Percentiles rank a stretch among this genome's conserved stretches.
These are phyloP conservation scores for Perca schrenkii DNA, from an alignment of 2,113 vertebrate genomes.

Conservation along the genomic window DNA sequence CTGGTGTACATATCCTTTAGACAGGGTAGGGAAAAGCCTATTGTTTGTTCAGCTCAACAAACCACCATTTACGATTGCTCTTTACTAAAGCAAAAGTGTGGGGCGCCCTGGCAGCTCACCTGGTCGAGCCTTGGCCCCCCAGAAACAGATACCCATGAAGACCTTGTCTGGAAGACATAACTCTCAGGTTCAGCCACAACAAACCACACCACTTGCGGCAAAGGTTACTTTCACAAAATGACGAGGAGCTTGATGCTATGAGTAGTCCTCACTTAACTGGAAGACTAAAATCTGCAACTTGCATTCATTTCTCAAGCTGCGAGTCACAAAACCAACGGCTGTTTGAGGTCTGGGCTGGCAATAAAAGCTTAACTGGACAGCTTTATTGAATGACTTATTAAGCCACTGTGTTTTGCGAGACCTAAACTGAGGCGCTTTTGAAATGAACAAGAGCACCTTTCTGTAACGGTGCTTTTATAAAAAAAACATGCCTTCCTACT, in stretches of 20 bases:
- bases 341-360: slow-evolving; percentile 52
- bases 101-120: no score
- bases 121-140: no score
- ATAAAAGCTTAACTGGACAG: slow-evolving; percentile 73
- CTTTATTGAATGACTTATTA: slow-evolving; percentile 79
- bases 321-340: slow-evolving; percentile 44
- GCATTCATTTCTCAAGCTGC: slow-evolving; percentile 24
- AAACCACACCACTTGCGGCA: slow-evolving; percentile 28
- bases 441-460: slow-evolving; percentile 75
- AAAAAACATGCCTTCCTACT: slow-evolving; percentile 38
- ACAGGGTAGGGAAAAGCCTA: no score
- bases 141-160: slow-evolving; percentile 49
- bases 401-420: slow-evolving; percentile 65
- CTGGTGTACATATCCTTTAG: no score
- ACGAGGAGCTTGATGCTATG: neutral
- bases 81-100: no score
- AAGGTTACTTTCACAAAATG: slow-evolving; percentile 37
- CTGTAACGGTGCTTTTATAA: slow-evolving; percentile 21
- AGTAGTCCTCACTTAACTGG: neutral
- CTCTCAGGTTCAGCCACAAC: slow-evolving; percentile 66
- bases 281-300: slow-evolving; percentile 45
- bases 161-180: slow-evolving; percentile 69
- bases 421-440: slow-evolving; percentile 59
- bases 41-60: no score
- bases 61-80: no score